Conservation (phyloP, 1,140 invertebrate genomes). For the Atta texana region DNA sequence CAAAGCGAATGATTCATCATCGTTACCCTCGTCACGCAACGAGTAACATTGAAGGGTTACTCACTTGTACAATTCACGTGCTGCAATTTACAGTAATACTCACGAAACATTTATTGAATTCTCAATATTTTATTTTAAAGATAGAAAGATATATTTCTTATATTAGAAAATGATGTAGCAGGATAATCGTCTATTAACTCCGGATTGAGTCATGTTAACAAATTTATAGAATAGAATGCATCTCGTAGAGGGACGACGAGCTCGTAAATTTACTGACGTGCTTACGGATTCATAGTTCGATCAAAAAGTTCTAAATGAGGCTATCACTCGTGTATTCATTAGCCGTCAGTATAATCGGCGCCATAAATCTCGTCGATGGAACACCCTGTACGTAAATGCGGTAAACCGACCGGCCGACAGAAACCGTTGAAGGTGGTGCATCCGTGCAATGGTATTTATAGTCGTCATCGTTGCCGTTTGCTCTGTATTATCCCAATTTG, state of each 20-base stretch:
- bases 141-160: background rate
- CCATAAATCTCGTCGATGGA: constrained; percentile 34
- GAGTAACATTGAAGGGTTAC: constrained; percentile 1
- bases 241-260: background rate
- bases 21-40: constrained; percentile 30
- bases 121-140: background rate
- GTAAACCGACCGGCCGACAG: background rate
- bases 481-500: constrained; percentile 73
- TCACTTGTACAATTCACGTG: constrained; percentile 5
- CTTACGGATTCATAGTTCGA: constrained; percentile 55
- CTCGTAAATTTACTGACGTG: constrained; percentile 29
- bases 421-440: constrained; percentile 49
- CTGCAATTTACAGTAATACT: background rate
- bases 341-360: constrained; percentile 43
- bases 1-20: constrained; percentile 46
- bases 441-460: constrained; percentile 69
- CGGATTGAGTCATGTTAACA: constrained; percentile 15
- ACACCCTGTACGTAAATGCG: constrained; percentile 5
- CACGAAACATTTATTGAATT: constrained; percentile 15
- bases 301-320: constrained; percentile 56
- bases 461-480: constrained; percentile 66
- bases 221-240: constrained; percentile 10
- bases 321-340: constrained; percentile 44
- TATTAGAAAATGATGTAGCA: background rate
- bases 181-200: constrained; percentile 19